These are phyloP conservation scores for Rhagologus leucostigma DNA, from an alignment of 2,113 vertebrate species.

Conservation along the genomic window DNA sequence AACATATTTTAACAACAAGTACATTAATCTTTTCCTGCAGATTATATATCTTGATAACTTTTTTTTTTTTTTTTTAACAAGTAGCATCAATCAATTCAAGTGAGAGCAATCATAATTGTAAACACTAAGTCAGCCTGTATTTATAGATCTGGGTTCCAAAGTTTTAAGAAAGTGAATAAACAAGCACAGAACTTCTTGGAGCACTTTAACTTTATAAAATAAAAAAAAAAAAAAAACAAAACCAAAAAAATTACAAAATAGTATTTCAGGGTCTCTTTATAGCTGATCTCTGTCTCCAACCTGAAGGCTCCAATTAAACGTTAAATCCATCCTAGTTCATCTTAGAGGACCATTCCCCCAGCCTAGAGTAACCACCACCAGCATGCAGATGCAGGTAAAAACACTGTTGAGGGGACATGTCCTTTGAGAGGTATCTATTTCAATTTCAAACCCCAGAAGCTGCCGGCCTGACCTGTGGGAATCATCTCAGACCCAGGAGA, in stretches of 20 bases:
- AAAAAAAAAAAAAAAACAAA: not conserved
- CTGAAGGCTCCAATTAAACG: rapidly evolving
- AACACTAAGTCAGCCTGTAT: not conserved
- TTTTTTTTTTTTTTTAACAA: not conserved
- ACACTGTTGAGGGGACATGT: rapidly evolving
- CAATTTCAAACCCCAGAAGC: not conserved
- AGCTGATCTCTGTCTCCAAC: not conserved
- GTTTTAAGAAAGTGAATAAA: constrained; percentile 14
- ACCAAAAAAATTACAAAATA: not conserved
- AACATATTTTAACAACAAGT: not conserved
- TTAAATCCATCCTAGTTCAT: not conserved
- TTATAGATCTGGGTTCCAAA: constrained; percentile 4
- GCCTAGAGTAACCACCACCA: not conserved
- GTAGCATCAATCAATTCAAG: not conserved
- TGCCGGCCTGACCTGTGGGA: not conserved
- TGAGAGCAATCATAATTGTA: not conserved
- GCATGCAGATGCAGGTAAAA: not conserved
- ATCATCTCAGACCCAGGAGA: not conserved
- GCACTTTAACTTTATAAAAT: not conserved
- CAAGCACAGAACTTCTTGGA: not conserved
- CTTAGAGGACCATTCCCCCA: not conserved
- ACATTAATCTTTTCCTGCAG: not conserved
- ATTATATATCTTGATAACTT: not conserved
- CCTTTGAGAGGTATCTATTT: not conserved
- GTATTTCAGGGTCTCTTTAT: not conserved